A percentile compares a stretch with the other conserved stretches of the same genome.
These are phyloP conservation scores for Drosophila biarmipes DNA, from an alignment of 1,140 invertebrate species.

Conservation along the genomic window DNA sequence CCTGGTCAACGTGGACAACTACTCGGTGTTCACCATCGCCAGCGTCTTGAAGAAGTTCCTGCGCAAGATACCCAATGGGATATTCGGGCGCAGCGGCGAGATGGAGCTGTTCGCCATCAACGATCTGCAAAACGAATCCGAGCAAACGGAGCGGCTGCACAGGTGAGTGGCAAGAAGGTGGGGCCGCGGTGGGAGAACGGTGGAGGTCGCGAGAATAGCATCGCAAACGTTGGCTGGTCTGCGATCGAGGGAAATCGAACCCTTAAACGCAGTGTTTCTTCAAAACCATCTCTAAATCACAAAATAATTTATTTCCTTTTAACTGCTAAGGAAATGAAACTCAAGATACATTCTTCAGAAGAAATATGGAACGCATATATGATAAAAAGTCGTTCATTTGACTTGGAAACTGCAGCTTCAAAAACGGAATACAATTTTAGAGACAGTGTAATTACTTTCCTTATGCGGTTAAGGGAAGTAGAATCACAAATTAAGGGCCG, in stretches of 20 bases:
- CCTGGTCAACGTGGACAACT: conserved; percentile 98
- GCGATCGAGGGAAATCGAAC: too few relatives aligned
- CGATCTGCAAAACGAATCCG: conserved; percentile 90
- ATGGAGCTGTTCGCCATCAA: conserved; percentile 95
- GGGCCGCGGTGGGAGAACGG: not conserved
- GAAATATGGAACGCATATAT: too few relatives aligned
- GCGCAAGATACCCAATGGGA: conserved; percentile 98
- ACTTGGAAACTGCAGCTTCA: too few relatives aligned
- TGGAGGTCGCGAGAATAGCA: conserved; percentile 6
- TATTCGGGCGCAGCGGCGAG: conserved; percentile 96
- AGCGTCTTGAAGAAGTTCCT: conserved; percentile 99
- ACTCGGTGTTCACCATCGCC: conserved; percentile 98
- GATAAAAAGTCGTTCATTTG: too few relatives aligned
- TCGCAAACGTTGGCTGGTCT: not conserved
- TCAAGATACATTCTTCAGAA: too few relatives aligned
- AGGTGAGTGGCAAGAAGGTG: conserved; percentile 86
- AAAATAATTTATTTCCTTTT: too few relatives aligned
- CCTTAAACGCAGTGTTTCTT: too few relatives aligned
- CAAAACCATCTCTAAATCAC: too few relatives aligned
- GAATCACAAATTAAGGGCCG: not conserved
- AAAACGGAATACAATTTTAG: too few relatives aligned
- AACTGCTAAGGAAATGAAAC: too few relatives aligned
- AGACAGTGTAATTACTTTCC: not conserved
- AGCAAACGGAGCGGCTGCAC: conserved; percentile 96
- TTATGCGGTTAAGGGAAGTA: not conserved